Base-by-base conservation (phyloP, 2,797 vertebrate genomes). In the Chloroceryle inda region DNA sequence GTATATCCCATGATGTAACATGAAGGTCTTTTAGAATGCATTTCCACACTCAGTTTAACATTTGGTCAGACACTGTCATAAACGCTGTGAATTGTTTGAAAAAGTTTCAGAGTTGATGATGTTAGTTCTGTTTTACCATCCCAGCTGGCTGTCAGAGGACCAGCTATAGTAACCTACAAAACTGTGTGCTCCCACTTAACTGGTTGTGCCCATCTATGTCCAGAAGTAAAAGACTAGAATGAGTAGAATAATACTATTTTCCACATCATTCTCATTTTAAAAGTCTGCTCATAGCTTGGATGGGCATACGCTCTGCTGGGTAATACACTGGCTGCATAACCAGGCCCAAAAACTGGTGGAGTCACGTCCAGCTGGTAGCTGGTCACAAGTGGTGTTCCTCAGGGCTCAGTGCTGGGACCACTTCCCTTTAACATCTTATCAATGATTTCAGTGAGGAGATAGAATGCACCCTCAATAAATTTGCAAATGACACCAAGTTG, bases 101-200 rank as follows among this genome's bases (percentile, higher is more conserved):
- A 61, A 86, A 16, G 12, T 35, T 83, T 77, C 47, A 56, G 37
- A 77, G 58, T 38, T 85, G 37, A 61, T 22, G 7, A 88, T 56
- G 8, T 33, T 77, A 58, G 33, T 55, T 67, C 19, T 35, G 40
- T 77, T 88, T 85, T 61, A 85, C 59, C 21, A 52, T 31, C 38
- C 55, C 23, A 66, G 83, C 37, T 86, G 58, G 42, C 38, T 93
- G 38, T 58, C 72, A 68, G 53, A 88, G 42, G 92, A 79, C 13
- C 49, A 75, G 23, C 38, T 20, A 26, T 0, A 62, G 14, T 24
- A 92, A 38, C 14, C 27, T 55, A 77, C 15, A 66, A 81, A 92
- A 88, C 78, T 7, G 6, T n/a, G 33, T 73, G 18, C 44, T 88
- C 21, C 45, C 49, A 71, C 14, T 77, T 80, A 84, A 53, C 33